These are phyloP conservation scores for Mola mola DNA, from an alignment of 2,113 vertebrate genomes.

Conservation along the genomic window DNA sequence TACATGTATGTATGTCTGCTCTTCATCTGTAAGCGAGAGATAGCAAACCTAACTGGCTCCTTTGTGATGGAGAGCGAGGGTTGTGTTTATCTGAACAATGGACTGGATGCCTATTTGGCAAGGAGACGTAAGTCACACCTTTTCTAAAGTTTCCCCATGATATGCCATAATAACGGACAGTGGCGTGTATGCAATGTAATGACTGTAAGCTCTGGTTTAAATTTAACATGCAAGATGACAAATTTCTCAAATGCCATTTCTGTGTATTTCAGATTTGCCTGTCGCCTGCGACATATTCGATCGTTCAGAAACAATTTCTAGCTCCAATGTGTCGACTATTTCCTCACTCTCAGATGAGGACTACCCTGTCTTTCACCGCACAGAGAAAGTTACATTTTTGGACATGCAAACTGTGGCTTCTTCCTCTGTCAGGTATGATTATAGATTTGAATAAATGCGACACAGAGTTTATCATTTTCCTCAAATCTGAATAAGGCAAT, in stretches of 20 bases:
- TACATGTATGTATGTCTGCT: neutral
- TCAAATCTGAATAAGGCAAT: no score
- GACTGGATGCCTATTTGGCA: slow-evolving; percentile 84
- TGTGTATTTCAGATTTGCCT: slow-evolving; percentile 43
- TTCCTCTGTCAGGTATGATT: slow-evolving; percentile 77
- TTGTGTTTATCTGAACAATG: slow-evolving; percentile 80
- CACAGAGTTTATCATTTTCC: no score
- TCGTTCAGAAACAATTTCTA: slow-evolving; percentile 51
- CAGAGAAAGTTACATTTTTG: slow-evolving; percentile 83
- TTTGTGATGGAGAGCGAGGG: slow-evolving; percentile 87
- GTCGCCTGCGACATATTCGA: slow-evolving; percentile 24
- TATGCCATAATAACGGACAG: neutral
- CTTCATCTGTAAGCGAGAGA: slow-evolving; percentile 78
- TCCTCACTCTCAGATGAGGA: slow-evolving; percentile 64
- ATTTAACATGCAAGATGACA: neutral
- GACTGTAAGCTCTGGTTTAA: neutral
- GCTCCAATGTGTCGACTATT: slow-evolving; percentile 51
- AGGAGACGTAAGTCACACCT: slow-evolving; percentile 78
- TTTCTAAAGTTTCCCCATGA: neutral
- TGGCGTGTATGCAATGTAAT: neutral
- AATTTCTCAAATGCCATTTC: neutral
- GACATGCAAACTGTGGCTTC: slow-evolving; percentile 88
- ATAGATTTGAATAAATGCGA: no score
- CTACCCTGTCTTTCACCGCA: slow-evolving; percentile 75
- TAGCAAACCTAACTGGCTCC: slow-evolving; percentile 80